Evolutionary conservation across 2,113 vertebrate species (phyloP), one percentile per base, ranked within the genome.

Genomic region (Coregonus clupeaformis): DNA sequence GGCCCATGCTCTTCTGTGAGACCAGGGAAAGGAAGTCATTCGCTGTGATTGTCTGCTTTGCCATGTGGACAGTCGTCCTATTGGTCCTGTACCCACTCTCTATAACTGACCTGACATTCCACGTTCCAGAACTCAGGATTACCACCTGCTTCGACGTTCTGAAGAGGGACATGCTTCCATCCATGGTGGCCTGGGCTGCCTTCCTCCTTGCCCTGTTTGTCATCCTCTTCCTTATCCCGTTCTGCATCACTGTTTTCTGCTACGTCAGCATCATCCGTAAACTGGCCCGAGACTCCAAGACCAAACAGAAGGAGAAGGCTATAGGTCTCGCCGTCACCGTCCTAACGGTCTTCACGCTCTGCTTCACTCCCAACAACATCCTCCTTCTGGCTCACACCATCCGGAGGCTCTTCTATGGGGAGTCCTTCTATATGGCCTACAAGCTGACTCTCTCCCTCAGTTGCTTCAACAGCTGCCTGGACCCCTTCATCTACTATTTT

Each of bases 401-500:
- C 42, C 20, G 81, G 18, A 94, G 91, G 22, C 90, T 98, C 0
- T 96, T 90, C 83, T 91, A 88, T 0, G 0, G 0, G 0, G 70
- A 72, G 9, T 95, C 95, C 69, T 73, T 92, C 47, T 98, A 99
- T 74, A 90, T 88, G 80, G 90, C 91, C 55, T 99, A 99, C 87
- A 99, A 99, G 77, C 83, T 98, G 24, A 90, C 93, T 0, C 92
- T 99, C 2, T 94, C 94, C 42, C 90, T 98, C 29, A 97, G 96
- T 80, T 97, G 97, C 82, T 55, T 98, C 36, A 97, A 97, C 73
- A 98, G 96, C 83, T 98, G 96, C 80, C 79, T 98, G 4, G 97
- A 98, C 72, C 97, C 97, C 1, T 98, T 99, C 78, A 95, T 98
- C 77, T 98, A 98, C 73, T 99, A 98, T 80, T 96, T 99, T 76